Evolutionary conservation across 1,140 invertebrate genomes (phyloP).

Genomic region (Agrypnia vestita): DNA sequence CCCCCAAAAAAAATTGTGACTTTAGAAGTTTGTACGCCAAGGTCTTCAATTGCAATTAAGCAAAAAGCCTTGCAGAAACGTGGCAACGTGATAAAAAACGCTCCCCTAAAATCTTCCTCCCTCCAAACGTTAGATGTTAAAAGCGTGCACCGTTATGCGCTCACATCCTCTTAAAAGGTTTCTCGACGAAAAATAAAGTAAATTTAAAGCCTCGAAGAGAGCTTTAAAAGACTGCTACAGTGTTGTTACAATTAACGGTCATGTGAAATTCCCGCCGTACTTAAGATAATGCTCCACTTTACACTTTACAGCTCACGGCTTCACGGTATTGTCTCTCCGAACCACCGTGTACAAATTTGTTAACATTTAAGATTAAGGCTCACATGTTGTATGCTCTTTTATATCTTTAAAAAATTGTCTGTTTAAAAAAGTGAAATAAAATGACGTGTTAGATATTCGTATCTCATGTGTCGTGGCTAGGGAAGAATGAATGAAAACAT

Average conservation of each 20-base stretch:
- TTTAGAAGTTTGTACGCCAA: no score
- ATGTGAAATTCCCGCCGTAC: slow-evolving; percentile 43
- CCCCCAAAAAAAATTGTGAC: no score
- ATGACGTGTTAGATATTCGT: no score
- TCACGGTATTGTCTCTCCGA: slow-evolving; percentile 14
- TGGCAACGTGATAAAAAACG: not conserved
- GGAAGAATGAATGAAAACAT: no score
- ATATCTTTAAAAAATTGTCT: no score
- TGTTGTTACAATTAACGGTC: slow-evolving; percentile 50
- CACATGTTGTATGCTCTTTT: not conserved
- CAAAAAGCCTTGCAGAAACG: no score
- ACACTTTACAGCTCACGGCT: slow-evolving; percentile 20
- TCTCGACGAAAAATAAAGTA: slow-evolving; percentile 42
- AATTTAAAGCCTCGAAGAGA: slow-evolving; percentile 48
- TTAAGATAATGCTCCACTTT: slow-evolving; percentile 47
- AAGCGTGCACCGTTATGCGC: slow-evolving; percentile 37
- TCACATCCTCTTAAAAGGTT: slow-evolving; percentile 30
- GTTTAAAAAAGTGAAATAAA: no score
- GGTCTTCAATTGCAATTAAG: no score
- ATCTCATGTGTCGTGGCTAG: no score
- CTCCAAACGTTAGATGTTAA: slow-evolving; percentile 13
- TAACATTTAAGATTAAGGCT: slow-evolving; percentile 24
- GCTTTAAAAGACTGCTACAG: slow-evolving; percentile 50
- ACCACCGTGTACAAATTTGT: slow-evolving; percentile 29
- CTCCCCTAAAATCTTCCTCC: not conserved